phyloP scores from a whole-genome alignment of 2,113 vertebrate species.

The Equus przewalskii region DNA sequence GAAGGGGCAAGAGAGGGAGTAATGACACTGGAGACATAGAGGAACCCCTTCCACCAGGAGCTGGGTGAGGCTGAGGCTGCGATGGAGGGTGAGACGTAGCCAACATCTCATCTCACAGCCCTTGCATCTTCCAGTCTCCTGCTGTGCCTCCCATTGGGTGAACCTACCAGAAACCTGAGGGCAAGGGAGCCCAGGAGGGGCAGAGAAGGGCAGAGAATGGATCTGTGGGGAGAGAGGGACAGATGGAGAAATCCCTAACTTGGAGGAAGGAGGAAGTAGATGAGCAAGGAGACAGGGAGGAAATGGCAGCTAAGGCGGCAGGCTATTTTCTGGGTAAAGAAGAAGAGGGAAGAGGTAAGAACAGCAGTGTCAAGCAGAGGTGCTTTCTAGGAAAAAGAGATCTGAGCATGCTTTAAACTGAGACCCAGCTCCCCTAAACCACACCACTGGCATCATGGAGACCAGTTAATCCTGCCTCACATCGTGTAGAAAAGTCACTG shows the following conservation, averaged over 20 bases:
- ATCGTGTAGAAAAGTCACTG: background rate
- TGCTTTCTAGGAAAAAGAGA: background rate
- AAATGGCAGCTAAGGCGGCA: background rate
- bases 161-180: background rate
- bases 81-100: too few species aligned
- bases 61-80: background rate
- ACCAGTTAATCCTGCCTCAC: background rate
- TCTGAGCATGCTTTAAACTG: background rate
- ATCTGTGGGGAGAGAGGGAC: background rate
- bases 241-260: background rate
- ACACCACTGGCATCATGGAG: background rate
- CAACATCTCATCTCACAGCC: fast-evolving
- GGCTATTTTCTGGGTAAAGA: background rate
- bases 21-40: background rate
- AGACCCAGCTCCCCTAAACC: background rate
- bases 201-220: background rate
- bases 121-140: background rate
- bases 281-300: background rate
- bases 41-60: too few species aligned
- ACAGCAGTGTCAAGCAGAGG: background rate
- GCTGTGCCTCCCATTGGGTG: background rate
- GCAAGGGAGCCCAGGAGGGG: background rate
- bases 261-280: background rate
- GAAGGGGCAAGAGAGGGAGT: background rate
- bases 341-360: background rate